Evolutionary conservation across 2,113 vertebrate species (phyloP).

Genomic region (Chaetodon auriga): DNA sequence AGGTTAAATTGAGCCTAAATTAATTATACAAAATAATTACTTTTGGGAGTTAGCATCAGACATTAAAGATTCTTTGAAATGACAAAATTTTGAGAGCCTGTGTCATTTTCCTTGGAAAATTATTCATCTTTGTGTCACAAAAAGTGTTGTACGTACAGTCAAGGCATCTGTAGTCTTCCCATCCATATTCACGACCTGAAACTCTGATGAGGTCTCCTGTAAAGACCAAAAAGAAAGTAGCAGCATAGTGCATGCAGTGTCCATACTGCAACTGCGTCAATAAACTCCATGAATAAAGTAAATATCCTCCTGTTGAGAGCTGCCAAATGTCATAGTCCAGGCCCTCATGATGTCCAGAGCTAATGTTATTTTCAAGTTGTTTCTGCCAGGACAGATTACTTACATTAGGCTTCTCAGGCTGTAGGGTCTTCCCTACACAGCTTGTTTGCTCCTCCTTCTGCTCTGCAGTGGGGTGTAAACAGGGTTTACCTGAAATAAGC

Average conservation of each 20-base stretch:
- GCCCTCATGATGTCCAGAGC: not conserved
- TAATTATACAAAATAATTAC: not conserved
- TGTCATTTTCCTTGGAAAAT: not conserved
- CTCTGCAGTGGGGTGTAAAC: constrained; percentile 67
- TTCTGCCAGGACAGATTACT: constrained; percentile 33
- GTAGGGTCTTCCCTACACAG: constrained; percentile 76
- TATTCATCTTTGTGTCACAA: not conserved
- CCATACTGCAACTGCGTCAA: not conserved
- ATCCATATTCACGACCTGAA: constrained; percentile 87
- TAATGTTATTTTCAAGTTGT: not conserved
- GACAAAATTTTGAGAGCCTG: not conserved
- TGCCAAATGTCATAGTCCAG: not conserved
- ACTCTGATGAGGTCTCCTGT: constrained; percentile 91
- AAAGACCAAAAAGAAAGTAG: constrained; percentile 23
- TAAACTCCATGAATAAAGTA: not conserved
- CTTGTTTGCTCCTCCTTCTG: constrained; percentile 74
- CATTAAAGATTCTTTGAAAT: not conserved
- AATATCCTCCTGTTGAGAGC: not conserved
- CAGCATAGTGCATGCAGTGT: not conserved
- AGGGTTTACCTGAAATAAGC: constrained; percentile 69
- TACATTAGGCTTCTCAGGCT: constrained; percentile 78
- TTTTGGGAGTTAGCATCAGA: not conserved
- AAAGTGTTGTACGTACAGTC: constrained; percentile 78
- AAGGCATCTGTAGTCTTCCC: constrained; percentile 81
- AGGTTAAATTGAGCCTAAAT: constrained; percentile 23